phyloP scores from a whole-genome alignment of 2,888 invertebrate species.

The Cenopis cana region DNA sequence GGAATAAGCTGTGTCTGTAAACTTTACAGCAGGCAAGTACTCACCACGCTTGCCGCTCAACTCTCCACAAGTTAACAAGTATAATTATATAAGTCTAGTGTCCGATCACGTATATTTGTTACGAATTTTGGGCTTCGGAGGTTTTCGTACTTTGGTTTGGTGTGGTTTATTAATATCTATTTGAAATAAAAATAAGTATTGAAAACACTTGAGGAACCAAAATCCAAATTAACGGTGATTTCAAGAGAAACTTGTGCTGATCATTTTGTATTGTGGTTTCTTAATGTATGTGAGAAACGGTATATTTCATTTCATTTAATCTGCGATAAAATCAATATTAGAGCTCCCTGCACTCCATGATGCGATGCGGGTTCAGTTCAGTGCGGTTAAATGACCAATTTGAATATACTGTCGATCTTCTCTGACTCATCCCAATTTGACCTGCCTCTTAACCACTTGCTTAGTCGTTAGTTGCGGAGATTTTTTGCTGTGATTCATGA shows the following conservation, averaged over 20 bases:
- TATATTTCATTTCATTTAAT: too few species aligned
- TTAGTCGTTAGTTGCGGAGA: neutral
- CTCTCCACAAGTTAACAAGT: neutral
- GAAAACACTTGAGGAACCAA: too few species aligned
- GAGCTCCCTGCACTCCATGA: neutral
- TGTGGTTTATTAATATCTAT: too few species aligned
- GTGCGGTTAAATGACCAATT: neutral
- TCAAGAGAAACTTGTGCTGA: neutral
- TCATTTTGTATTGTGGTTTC: neutral
- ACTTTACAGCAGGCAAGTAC: neutral
- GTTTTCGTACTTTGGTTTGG: too few species aligned
- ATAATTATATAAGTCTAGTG: too few species aligned
- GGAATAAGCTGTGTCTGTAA: slow-evolving; percentile 13
- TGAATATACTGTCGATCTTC: slow-evolving; percentile 4
- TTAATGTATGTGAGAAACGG: neutral
- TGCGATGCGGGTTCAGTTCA: neutral
- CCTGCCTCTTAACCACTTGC: neutral
- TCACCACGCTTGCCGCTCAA: neutral
- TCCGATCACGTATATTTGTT: neutral
- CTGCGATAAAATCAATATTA: too few species aligned
- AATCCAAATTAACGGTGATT: too few species aligned
- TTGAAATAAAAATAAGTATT: too few species aligned
- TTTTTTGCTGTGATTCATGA: slow-evolving; percentile 22
- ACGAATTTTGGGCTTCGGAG: neutral
- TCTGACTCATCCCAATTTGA: slow-evolving; percentile 13